Evolutionary conservation across 2,888 invertebrate genomes (phyloP), one percentile per base, ranked within the genome.

Genomic region (Drosophila aldrichi): DNA sequence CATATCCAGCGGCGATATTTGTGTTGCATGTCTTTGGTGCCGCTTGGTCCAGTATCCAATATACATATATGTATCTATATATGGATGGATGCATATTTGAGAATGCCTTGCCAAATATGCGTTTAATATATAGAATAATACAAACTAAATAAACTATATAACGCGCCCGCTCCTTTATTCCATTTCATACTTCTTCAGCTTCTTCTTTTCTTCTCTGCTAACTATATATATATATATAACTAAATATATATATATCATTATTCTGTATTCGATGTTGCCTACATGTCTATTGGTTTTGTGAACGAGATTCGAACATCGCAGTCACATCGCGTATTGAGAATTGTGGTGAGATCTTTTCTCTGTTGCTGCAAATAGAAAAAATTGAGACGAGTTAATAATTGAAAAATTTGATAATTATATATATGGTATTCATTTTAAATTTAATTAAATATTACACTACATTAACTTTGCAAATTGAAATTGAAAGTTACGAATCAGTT

Each of bases 311-410:
- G 91, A 97, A 97, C 91, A 96, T 95, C 74, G 96, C 96, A 71
- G 97, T 95, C 95, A 97, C 96, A 91, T 97, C 96, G 84, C 95
- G 95, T 83, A 97, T 97, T 91, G 96, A 96, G 92, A 95, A 95
- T 48, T 96, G 95, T 12, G 96, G 96, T 38, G 96, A 95, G 69
- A 95, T 93, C 91, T 95, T 95, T 79, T 96, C 96, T 92, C 95
- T 95, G 65, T 79, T 85, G 91, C 96, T 96, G 93, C 12, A 93
- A 72, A 16, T 20, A 32, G 16, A 58, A 29, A 1, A n/a, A 18
- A 3, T n/a, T n/a, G 1, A 38, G 16, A 1, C 36, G 6, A 32
- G 18, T 49, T 49, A 32, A 32, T 32, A 43, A 12, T 2, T 20
- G 9, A 1, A 1, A 32, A 9, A 1, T 2, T 32, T 9, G 9